Percentiles rank a stretch among this genome's conserved stretches.
Evolutionary conservation across 30 jellyfish, hydroid and myxozoan genomes (phyloP).

Genomic region (Turritopsis rubra): DNA sequence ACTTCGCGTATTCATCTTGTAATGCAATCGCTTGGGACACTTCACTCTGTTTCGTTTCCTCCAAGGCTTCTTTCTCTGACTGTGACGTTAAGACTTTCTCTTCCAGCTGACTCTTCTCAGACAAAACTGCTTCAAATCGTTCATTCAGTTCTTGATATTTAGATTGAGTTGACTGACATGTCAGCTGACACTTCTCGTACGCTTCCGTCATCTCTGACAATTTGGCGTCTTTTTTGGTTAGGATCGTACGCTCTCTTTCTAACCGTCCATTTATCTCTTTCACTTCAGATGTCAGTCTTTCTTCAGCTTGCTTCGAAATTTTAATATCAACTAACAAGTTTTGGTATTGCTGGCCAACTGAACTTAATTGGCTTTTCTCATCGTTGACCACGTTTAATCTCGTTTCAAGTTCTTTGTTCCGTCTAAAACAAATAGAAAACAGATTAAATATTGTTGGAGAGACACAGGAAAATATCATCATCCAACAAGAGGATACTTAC

Average conservation of each 20-base stretch:
- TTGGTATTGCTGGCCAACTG: constrained; percentile 5
- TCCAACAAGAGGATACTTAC: background rate
- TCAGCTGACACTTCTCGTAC: background rate
- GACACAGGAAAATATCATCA: background rate
- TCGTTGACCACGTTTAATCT: background rate
- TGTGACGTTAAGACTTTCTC: background rate
- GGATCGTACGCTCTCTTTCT: constrained; percentile 5
- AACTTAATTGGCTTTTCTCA: background rate
- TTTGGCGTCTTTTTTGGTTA: background rate
- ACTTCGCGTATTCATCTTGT: background rate
- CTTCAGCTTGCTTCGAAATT: constrained; percentile 1
- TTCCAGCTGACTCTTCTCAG: background rate
- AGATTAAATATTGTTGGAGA: too few relatives aligned
- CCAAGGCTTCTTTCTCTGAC: background rate
- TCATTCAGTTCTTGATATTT: background rate
- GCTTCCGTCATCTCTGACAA: background rate
- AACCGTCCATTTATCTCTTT: background rate
- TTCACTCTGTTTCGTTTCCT: background rate
- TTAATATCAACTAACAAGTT: constrained; percentile 3
- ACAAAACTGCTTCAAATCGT: background rate
- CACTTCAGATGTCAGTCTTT: background rate
- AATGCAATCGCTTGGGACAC: background rate
- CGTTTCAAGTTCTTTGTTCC: constrained; percentile 6
- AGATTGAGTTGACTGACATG: background rate
- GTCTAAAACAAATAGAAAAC: background rate